Evolutionary conservation across 30 jellyfish, hydroid and myxozoan species (phyloP).

Genomic region (Turritopsis dohrnii): DNA sequence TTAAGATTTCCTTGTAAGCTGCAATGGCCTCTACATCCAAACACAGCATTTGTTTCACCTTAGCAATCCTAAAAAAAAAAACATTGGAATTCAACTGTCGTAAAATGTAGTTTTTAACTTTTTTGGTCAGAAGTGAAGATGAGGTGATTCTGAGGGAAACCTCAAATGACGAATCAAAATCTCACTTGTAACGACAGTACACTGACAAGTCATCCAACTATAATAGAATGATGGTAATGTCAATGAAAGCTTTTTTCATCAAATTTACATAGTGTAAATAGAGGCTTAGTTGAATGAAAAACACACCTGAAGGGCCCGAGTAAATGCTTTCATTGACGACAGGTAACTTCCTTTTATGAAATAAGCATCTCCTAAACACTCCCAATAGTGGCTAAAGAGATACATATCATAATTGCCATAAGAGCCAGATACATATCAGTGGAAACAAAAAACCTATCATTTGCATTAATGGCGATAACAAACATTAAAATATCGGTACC

Average conservation of each 20-base stretch:
- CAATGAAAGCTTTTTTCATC: not conserved
- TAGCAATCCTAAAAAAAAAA: conserved; percentile 54
- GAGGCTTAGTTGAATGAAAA: not conserved
- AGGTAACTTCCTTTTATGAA: conserved; percentile 82
- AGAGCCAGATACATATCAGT: no score
- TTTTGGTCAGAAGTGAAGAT: not conserved
- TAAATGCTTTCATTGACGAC: conserved; percentile 72
- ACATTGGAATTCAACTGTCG: not conserved
- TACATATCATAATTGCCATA: no score
- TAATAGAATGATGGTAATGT: conserved; percentile 1
- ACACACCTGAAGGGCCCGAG: conserved; percentile 69
- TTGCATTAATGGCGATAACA: no score
- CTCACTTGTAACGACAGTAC: conserved; percentile 71
- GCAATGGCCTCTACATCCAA: conserved; percentile 74
- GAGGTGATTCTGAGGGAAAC: not conserved
- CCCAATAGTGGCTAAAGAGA: conserved; percentile 73
- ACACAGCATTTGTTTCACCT: conserved; percentile 57
- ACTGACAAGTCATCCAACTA: conserved; percentile 59
- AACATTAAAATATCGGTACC: conserved; percentile 20
- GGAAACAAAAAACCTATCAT: no score
- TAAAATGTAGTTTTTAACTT: not conserved
- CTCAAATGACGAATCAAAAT: not conserved
- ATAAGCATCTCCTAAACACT: conserved; percentile 91
- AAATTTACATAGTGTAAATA: not conserved
- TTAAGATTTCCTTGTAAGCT: conserved; percentile 41